Conservation (phyloP, 2,888 invertebrate genomes). For the Axea sp. region DNA sequence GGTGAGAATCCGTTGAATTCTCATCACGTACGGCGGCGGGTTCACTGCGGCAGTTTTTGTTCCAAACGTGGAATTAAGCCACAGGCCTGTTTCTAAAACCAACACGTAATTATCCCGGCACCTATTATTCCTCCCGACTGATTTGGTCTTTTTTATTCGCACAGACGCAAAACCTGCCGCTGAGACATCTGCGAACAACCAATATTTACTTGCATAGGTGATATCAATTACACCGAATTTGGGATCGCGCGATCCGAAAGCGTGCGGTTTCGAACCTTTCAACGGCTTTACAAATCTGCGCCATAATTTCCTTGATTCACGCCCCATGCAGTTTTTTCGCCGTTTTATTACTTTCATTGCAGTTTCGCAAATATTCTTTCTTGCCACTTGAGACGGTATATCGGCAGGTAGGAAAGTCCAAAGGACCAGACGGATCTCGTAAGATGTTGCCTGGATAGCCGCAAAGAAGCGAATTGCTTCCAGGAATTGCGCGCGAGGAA, state of each 20-base stretch:
- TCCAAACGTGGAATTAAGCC: constrained; percentile 74
- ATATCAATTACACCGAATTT: constrained; percentile 75
- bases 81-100: constrained; percentile 78
- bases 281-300: constrained; percentile 37
- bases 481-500: constrained; percentile 42
- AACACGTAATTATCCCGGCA: constrained; percentile 79
- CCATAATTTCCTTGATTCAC: constrained; percentile 72
- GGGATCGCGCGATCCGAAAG: constrained; percentile 11
- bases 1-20: constrained; percentile 62
- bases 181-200: constrained; percentile 66
- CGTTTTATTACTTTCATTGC: constrained; percentile 38
- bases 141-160: constrained; percentile 58
- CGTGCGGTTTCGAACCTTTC: constrained; percentile 33
- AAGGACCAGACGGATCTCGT: constrained; percentile 34
- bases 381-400: constrained; percentile 30
- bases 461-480: constrained; percentile 54
- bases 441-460: constrained; percentile 50
- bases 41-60: constrained; percentile 57
- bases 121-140: constrained; percentile 69
- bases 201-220: constrained; percentile 78
- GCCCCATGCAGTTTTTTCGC: constrained; percentile 60
- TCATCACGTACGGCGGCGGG: constrained; percentile 62
- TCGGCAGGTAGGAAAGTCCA: constrained; percentile 53
- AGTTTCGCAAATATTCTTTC: constrained; percentile 37
- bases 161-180: constrained; percentile 25